Evolutionary conservation across 1,140 invertebrate genomes (phyloP).

Genomic region (Drosophila suzukii): DNA sequence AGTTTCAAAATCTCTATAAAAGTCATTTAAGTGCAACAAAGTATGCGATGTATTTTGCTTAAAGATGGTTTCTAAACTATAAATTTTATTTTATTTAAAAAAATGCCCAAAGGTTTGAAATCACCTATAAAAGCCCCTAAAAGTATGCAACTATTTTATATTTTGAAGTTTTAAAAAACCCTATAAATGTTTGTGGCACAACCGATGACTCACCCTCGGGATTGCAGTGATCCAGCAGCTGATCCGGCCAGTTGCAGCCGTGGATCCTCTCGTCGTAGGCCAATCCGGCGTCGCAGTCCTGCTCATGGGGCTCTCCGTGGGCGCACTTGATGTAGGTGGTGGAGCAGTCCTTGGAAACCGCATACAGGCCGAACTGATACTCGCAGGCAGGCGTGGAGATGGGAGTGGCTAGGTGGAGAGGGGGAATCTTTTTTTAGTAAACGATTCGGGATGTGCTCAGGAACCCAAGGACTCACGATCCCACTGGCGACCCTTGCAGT

Average conservation of each 20-base stretch:
- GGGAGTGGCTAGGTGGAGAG: constrained; percentile 87
- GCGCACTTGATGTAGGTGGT: constrained; percentile 94
- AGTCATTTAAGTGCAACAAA: no score
- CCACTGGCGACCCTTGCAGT: constrained; percentile 93
- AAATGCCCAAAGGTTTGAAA: no score
- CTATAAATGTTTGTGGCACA: no score
- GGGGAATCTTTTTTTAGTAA: not conserved
- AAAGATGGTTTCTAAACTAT: no score
- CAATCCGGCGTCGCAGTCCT: constrained; percentile 93
- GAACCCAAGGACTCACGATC: constrained; percentile 88
- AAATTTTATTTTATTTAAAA: no score
- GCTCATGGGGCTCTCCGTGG: constrained; percentile 91
- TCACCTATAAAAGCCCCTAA: no score
- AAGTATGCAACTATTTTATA: no score
- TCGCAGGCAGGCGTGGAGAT: constrained; percentile 92
- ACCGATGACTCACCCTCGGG: constrained; percentile 88
- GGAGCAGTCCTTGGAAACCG: constrained; percentile 91
- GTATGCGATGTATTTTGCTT: no score
- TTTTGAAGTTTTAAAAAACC: no score
- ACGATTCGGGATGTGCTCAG: not conserved
- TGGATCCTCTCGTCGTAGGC: constrained; percentile 95
- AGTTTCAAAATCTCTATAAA: no score
- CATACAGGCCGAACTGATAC: constrained; percentile 95
- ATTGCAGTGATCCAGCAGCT: constrained; percentile 93
- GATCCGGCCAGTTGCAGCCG: constrained; percentile 96